A percentile compares a stretch with the other conserved stretches of the same genome.
phyloP scores from a whole-genome alignment of 2,113 vertebrate genomes.

The Columba janthina region DNA sequence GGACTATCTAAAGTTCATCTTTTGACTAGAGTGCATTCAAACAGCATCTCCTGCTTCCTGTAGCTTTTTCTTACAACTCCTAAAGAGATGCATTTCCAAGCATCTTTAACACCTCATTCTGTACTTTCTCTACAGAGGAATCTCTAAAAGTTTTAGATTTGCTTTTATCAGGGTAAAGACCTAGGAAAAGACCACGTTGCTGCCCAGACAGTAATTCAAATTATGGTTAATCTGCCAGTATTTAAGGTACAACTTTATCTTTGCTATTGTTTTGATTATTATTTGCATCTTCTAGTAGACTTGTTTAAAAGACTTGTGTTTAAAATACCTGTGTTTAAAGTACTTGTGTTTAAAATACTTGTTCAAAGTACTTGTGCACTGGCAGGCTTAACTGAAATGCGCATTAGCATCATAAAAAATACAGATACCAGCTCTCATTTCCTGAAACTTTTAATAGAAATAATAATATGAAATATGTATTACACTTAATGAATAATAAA shows the following conservation, averaged over 20 bases:
- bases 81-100: not conserved
- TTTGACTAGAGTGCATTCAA: not conserved
- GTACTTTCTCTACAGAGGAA: not conserved
- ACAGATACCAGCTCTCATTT: not conserved
- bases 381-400: not conserved
- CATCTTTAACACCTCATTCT: not conserved
- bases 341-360: not conserved
- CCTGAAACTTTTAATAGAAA: not conserved
- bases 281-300: not conserved
- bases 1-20: not conserved
- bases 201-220: not conserved
- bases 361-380: not conserved
- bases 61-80: not conserved
- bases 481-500: not conserved
- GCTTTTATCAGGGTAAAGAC: not conserved
- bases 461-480: not conserved
- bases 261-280: not conserved
- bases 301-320: not conserved
- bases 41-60: not conserved
- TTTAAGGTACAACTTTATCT: not conserved
- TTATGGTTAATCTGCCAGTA: not conserved
- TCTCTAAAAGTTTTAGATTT: not conserved
- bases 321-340: too few species aligned
- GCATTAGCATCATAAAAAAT: not conserved
- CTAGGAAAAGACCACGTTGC: not conserved